Evolutionary conservation across 2,113 vertebrate species (phyloP).

Genomic region (Psilopogon haemacephalus): DNA sequence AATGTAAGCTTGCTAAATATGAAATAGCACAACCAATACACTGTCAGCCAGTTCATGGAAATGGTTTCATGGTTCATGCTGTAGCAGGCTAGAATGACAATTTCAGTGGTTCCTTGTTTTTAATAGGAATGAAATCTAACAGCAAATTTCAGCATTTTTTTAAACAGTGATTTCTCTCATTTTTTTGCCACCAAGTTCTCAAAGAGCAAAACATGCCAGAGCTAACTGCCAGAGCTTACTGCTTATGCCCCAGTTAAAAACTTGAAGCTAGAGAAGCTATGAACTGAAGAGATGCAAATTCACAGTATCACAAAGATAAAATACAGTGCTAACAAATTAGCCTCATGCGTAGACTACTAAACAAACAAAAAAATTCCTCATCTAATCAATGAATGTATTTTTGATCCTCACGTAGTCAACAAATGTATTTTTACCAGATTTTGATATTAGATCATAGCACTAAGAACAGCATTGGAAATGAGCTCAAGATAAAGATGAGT

Average conservation of each 20-base stretch:
- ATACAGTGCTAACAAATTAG: neutral
- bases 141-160: neutral
- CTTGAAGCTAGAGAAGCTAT: neutral
- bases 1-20: slow-evolving; percentile 48
- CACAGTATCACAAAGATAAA: neutral
- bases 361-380: neutral
- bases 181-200: neutral
- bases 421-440: neutral
- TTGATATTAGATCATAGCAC: neutral
- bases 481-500: neutral
- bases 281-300: neutral
- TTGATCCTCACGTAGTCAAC: neutral
- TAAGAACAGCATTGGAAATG: neutral
- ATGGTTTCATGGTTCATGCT: neutral
- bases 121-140: neutral
- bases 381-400: neutral
- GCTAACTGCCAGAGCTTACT: neutral
- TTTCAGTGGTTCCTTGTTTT: neutral
- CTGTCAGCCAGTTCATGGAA: slow-evolving; percentile 40
- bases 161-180: rapidly evolving
- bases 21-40: slow-evolving; percentile 37
- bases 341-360: neutral
- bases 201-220: neutral
- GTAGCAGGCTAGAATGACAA: neutral
- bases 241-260: neutral